Base-by-base conservation (phyloP, 35 echinoderm and acorn worm genomes). In the Chiridota heheva region DNA sequence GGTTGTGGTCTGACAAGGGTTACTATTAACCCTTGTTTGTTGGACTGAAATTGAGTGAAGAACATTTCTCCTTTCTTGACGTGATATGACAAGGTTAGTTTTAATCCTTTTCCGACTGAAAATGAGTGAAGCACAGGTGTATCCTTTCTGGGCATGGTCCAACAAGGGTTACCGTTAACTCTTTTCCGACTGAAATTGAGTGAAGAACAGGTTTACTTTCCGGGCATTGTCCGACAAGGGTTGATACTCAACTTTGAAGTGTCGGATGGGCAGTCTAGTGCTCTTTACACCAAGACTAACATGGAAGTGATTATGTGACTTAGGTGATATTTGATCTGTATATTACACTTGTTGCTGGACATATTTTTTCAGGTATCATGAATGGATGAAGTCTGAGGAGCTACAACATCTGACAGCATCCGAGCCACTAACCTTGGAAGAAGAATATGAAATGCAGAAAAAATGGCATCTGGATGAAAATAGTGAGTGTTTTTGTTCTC, bases 401-500 rank as follows among this genome's bases (percentile, higher is more conserved):
- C 57, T 98, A 7, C 95, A 98, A 41, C 60, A 88, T 42, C 46
- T 91, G 66, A 98, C 89, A 30, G 95, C 95, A 1, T 98, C 95
- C 13, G 85, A 98, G 39, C 89, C 95, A 6, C 60, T 98, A 25
- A 88, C 95, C 34, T 40, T 91, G 43, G 73, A 91, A n/a, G 35
- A 98, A 67, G 95, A 98, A 63, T 98, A 92, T 85, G 84, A 88
- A 35, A 98, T 98, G 95, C 95, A 98, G 58, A 81, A 74, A 67
- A 89, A 81, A 47, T 98, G 95, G 95, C 84, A 88, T 65, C 49
- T 80, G 2, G 95, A 98, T 82, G 95, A 97, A 58, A 81, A 86
- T 18, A 98, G 92, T 96, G 63, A 85, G 81, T 2, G 24, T 45
- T 40, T 26, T 4, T 35, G 13, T 5, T 42, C 1, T 72, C 17